Evolutionary conservation across 2,888 invertebrate genomes (phyloP).

Genomic region (Metalampra italica): DNA sequence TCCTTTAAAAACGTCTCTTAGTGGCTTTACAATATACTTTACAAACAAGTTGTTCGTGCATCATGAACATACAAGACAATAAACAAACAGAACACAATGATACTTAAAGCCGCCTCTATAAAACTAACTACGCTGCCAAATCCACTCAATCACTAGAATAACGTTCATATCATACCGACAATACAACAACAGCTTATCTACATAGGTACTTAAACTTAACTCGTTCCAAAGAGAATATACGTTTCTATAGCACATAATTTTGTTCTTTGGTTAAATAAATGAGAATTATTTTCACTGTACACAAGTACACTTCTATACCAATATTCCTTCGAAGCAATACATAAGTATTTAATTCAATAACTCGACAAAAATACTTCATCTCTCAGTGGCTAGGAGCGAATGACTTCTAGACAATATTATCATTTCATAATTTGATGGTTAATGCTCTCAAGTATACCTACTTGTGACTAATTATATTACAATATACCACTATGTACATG

Average conservation of each 20-base stretch:
- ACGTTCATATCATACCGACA: not conserved
- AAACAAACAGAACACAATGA: constrained; percentile 36
- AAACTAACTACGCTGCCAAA: not conserved
- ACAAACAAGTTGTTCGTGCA: not conserved
- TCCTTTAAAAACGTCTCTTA: not conserved
- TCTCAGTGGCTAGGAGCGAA: not conserved
- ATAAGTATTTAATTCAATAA: not conserved
- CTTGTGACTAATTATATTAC: constrained; percentile 14
- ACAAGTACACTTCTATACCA: constrained; percentile 1
- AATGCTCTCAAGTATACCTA: constrained; percentile 1
- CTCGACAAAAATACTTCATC: constrained; percentile 4
- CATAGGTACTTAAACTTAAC: constrained; percentile 2
- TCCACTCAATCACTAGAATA: constrained; percentile 5
- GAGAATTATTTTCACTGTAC: constrained; percentile 25
- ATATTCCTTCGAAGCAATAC: constrained; percentile 4
- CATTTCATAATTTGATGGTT: not conserved
- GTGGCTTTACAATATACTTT: not conserved
- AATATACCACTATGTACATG: constrained; percentile 17
- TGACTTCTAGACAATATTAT: constrained; percentile 1
- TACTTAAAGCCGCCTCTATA: constrained; percentile 27
- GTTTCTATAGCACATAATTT: constrained; percentile 33
- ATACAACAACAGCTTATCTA: constrained; percentile 7
- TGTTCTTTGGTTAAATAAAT: constrained; percentile 54
- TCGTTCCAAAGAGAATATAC: constrained; percentile 16
- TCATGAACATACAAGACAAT: not conserved